Evolutionary conservation across 2,113 vertebrate species (phyloP).

Genomic region (Oryctolagus cuniculus): mOryCun1.1 NC_091432.1:10632001-10632500

Average conservation of each 20-base stretch:
- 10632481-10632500: conserved; percentile 40
- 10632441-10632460: background rate
- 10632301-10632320: conserved; percentile 20
- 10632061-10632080: background rate
- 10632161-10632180: conserved; percentile 48
- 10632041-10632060: background rate
- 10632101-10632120: background rate
- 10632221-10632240: background rate
- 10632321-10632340: background rate
- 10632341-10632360: background rate
- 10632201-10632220: conserved; percentile 15
- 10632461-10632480: background rate
- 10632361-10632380: background rate
- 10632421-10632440: background rate
- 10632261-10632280: conserved; percentile 25
- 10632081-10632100: background rate
- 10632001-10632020: conserved; percentile 56
- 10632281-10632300: background rate
- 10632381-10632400: background rate
- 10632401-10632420: background rate
- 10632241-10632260: conserved; percentile 31
- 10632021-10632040: background rate
- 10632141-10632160: background rate
- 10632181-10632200: conserved; percentile 1
- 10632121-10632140: conserved; percentile 59